Conservation (phyloP, 1,140 invertebrate species). For the Delia radicum region DNA sequence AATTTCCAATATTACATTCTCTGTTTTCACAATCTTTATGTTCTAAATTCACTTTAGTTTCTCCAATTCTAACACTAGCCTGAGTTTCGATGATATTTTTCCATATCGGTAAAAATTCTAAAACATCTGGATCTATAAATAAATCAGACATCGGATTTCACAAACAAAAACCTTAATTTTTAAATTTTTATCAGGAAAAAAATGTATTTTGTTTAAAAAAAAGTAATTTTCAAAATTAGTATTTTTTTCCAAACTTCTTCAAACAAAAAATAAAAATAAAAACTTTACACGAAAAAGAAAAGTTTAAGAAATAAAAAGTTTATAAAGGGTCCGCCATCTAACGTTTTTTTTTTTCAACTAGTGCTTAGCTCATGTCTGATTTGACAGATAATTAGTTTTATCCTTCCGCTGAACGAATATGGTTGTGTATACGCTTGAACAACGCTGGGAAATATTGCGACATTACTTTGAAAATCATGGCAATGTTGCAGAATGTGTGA, state of each 20-base stretch:
- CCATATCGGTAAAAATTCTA: constrained; percentile 61
- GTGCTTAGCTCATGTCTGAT: too few relatives aligned
- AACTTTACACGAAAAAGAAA: background rate
- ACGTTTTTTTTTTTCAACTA: too few relatives aligned
- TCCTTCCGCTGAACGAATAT: too few relatives aligned
- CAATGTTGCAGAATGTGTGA: too few relatives aligned
- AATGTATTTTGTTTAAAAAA: too few relatives aligned
- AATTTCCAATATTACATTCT: constrained; percentile 77
- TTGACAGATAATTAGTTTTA: too few relatives aligned
- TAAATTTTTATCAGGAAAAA: background rate
- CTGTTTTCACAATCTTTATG: constrained; percentile 60
- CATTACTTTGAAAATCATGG: too few relatives aligned
- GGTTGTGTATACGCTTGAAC: too few relatives aligned
- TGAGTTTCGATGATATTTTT: constrained; percentile 60
- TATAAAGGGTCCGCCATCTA: too few relatives aligned
- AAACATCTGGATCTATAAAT: constrained; percentile 31
- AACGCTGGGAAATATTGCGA: too few relatives aligned
- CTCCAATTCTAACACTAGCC: constrained; percentile 61
- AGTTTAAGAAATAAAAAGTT: background rate
- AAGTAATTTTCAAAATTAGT: too few relatives aligned
- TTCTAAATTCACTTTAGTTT: constrained; percentile 60
- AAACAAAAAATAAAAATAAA: constrained; percentile 8
- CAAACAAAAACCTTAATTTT: background rate
- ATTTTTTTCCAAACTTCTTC: background rate
- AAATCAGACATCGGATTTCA: too few relatives aligned